Base-by-base conservation (phyloP, 2,888 invertebrate species). In the Tinea pellionella region DNA sequence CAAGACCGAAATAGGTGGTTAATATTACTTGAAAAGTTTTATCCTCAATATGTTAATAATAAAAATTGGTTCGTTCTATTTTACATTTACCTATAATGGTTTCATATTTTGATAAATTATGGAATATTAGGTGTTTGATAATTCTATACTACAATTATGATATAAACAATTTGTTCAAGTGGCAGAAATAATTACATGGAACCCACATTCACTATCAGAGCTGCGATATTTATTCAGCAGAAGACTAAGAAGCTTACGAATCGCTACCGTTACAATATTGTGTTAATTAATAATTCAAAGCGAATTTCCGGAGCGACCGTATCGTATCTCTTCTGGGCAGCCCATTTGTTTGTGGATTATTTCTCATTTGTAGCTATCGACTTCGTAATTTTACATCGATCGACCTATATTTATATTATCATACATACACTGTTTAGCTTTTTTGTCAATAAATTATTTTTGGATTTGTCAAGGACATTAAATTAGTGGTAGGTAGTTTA, bases 181-280 rank as follows among this genome's bases (percentile, higher is more conserved):
- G 37, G 37, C 37, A 37, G 18, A 4, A 47, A 47, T 47, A 47
- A 16, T 47, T 47, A 47, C 47, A 15, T 47, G 1, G 47, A 47
- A 47, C 47, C 47, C 47, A 9, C 47, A 16, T 59, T 62, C 68
- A 74, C 72, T 76, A 78, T 77, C 73, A 65, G 66, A 64, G 69
- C 67, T 69, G 66, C 66, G 68, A 75, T 75, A 78, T 79, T 80
- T 78, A 84, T 80, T 80, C 82, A 85, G 82, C 70, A 74, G 43
- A 69, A 67, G 30, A 24, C 71, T 83, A 82, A 85, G 83, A 69
- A 81, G 85, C 84, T 86, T 84, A 86, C 75, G 74, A 77, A 80
- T 78, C 67, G 75, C 80, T 74, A 69, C 69, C 69, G 72, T 76
- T 71, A 78, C 77, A 72, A 73, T 77, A 78, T 77, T 77, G 75